Evolutionary conservation across 23 tunicate genomes (phyloP).

Genomic region (Halocynthia aurantium): DNA sequence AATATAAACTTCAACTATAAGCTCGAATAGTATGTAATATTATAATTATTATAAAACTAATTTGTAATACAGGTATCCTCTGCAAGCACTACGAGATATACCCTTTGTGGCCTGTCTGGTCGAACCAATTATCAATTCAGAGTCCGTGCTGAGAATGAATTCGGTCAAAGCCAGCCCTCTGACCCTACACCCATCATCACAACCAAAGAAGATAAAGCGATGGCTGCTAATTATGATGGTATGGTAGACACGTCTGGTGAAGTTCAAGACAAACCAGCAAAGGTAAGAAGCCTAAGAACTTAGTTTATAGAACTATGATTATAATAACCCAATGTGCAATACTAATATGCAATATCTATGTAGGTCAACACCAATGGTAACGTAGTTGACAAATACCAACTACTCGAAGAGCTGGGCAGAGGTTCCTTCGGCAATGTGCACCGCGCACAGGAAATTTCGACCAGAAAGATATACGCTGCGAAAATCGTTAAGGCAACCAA

Average conservation of each 20-base stretch:
- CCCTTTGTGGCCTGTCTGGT: constrained; percentile 72
- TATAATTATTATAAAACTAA: too few relatives aligned
- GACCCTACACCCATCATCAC: constrained; percentile 48
- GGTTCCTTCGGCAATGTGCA: constrained; percentile 81
- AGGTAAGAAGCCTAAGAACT: neutral
- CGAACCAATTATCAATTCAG: constrained; percentile 86
- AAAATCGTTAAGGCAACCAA: constrained; percentile 49
- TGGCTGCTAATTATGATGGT: constrained; percentile 86
- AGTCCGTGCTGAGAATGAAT: constrained; percentile 73
- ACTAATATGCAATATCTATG: neutral
- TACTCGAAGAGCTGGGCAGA: constrained; percentile 84
- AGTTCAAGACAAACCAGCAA: constrained; percentile 29
- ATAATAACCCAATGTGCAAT: neutral
- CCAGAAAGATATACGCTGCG: constrained; percentile 76
- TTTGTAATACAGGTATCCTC: constrained; percentile 28
- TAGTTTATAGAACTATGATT: neutral
- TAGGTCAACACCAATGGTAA: constrained; percentile 29
- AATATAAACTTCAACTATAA: too few relatives aligned
- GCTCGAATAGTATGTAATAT: too few relatives aligned
- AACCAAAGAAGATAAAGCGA: constrained; percentile 80
- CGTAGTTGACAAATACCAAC: constrained; percentile 64
- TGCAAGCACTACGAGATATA: constrained; percentile 64
- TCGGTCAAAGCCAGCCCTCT: constrained; percentile 68
- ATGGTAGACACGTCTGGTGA: constrained; percentile 73
- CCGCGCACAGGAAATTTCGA: constrained; percentile 80